A percentile compares a stretch with the other conserved stretches of the same genome.
Conservation (phyloP, 2,797 vertebrate genomes). For the Zalophus californianus region DNA sequence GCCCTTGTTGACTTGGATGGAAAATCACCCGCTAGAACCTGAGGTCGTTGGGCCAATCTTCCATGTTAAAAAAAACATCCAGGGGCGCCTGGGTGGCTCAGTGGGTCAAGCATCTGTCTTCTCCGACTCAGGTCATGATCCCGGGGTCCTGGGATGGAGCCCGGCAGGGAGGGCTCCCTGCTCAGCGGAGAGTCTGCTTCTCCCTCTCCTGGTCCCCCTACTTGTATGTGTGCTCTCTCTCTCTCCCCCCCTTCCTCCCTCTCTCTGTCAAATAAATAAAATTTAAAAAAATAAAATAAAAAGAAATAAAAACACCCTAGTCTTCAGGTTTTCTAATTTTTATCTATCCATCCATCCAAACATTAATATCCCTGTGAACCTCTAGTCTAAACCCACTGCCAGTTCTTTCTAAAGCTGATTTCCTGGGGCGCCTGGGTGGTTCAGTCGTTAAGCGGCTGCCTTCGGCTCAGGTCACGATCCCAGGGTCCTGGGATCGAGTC, state of each 20-base stretch:
- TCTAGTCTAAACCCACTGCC: not conserved
- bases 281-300: no score
- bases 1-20: conserved; percentile 85
- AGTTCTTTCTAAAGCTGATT: not conserved
- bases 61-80: conserved; percentile 65
- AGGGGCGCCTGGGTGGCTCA: not conserved
- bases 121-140: not conserved
- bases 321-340: conserved; percentile 33
- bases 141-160: not conserved
- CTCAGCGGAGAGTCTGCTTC: not conserved
- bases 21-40: conserved; percentile 79
- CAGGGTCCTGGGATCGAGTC: no score
- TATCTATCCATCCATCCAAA: not conserved
- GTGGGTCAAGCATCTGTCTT: not conserved
- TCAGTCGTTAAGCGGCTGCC: no score
- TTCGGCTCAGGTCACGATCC: no score
- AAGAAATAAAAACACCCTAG: conserved; percentile 38
- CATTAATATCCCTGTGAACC: conserved; percentile 48
- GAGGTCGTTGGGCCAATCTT: conserved; percentile 79
- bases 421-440: not conserved
- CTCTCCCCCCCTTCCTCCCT: no score
- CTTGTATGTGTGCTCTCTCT: no score
- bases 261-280: no score
- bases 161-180: no score
- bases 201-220: no score